Base-by-base conservation (phyloP, 2,797 vertebrate genomes). In the Cetoscarus ocellatus region DNA sequence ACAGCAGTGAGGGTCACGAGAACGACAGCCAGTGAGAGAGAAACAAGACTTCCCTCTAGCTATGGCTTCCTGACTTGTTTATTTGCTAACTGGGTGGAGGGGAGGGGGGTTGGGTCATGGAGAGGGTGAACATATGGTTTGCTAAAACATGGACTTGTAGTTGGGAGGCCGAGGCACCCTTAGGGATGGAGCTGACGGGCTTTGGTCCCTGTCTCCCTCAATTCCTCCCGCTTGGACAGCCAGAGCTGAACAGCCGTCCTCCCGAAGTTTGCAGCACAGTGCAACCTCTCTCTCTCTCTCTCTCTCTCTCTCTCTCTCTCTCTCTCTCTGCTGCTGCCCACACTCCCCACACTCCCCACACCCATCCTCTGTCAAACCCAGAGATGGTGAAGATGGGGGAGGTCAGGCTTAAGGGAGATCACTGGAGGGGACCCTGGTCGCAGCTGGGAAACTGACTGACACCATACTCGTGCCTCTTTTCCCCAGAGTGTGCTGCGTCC, bases 91-190 rank as follows among this genome's bases (percentile, higher is more conserved):
- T 85, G 89, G 86, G 80, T 82, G 69, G 67, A 80, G 58, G 73
- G 19, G 19, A 51, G 52, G 52, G 34, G 14, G 70, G 72, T 60
- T 44, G 82, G 79, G 73, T 54, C 65, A 68, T 61, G 70, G 44
- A 74, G 84, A 80, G 87, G 88, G 79, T 74, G 91, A 94, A 95
- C 94, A 95, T 95, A 95, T 95, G 95, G 94, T 94, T 88, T 91
- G 91, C 92, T 95, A 94, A 95, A 95, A 93, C 91, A 90, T 80
- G 92, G 92, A 91, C 95, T 95, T 95, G 92, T 95, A 93, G 94
- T 95, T 86, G 86, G 85, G 88, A 93, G 90, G 89, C 92, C 89
- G 53, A 88, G 88, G 87, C 86, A 82, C 91, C 93, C 92, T 82
- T 61, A 89, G 92, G 92, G 88, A 90, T 81, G 68, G 79, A 80